phyloP scores from a whole-genome alignment of 2,113 vertebrate genomes.

The Lycaon pictus region DNA sequence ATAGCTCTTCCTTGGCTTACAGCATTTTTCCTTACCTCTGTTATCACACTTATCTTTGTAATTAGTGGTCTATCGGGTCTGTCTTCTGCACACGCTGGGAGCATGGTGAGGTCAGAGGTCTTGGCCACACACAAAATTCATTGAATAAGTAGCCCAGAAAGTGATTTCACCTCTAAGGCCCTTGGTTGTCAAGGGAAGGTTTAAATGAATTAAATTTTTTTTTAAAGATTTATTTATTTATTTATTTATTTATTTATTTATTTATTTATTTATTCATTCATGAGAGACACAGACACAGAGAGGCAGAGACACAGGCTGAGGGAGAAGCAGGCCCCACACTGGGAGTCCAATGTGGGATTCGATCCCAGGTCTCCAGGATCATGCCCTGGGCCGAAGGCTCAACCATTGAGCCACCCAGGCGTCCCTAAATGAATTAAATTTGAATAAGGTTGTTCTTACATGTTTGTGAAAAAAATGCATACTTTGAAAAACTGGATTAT shows the following conservation, averaged over 20 bases:
- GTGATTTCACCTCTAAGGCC: background rate
- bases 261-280: too few relatives aligned
- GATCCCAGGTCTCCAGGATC: too few relatives aligned
- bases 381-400: too few relatives aligned
- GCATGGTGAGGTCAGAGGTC: background rate
- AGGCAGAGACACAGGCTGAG: too few relatives aligned
- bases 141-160: background rate
- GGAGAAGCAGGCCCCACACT: too few relatives aligned
- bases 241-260: too few relatives aligned
- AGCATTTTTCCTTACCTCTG: background rate
- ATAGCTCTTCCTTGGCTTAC: background rate
- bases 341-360: too few relatives aligned
- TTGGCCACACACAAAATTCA: background rate
- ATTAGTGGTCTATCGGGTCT: background rate
- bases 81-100: background rate
- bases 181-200: background rate
- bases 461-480: background rate
- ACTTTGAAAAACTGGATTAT: conserved; percentile 24
- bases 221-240: too few relatives aligned
- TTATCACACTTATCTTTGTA: background rate
- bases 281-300: too few relatives aligned
- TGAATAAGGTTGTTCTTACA: background rate
- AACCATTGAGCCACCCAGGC: too few relatives aligned
- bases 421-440: background rate
- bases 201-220: background rate